Conservation (phyloP, 1,140 invertebrate genomes). For the Pogonomyrmex barbatus region DNA sequence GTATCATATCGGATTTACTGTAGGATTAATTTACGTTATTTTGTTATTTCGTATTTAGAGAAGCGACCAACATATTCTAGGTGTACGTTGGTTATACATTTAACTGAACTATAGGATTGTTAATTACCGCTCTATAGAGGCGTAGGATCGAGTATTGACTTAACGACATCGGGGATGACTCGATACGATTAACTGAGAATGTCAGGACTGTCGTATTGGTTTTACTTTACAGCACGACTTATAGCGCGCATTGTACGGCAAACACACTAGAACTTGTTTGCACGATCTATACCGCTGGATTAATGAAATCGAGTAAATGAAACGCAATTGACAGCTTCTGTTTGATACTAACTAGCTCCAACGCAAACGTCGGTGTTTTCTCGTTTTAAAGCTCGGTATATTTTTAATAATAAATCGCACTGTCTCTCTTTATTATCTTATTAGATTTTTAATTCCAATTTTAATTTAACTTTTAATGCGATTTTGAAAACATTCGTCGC, state of each 20-base stretch:
- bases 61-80: constrained; percentile 14
- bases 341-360: not conserved
- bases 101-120: constrained; percentile 5
- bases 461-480: not conserved
- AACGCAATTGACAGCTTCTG: constrained; percentile 5
- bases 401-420: constrained; percentile 11
- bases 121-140: constrained; percentile 16
- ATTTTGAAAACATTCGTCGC: not conserved
- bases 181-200: constrained; percentile 45
- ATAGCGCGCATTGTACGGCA: not conserved
- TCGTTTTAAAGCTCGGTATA: not conserved
- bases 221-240: constrained; percentile 10
- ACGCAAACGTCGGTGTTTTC: not conserved
- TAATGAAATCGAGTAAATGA: constrained; percentile 43
- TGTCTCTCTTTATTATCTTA: not conserved
- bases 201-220: constrained; percentile 27
- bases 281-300: not conserved
- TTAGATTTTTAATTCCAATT: constrained; percentile 26
- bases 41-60: constrained; percentile 18
- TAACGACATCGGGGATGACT: constrained; percentile 27
- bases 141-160: constrained; percentile 38
- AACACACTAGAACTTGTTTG: constrained; percentile 29
- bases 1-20: not conserved
- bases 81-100: not conserved
- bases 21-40: not conserved